phyloP scores from a whole-genome alignment of 2,888 invertebrate species.

The Rutpela maculata region DNA sequence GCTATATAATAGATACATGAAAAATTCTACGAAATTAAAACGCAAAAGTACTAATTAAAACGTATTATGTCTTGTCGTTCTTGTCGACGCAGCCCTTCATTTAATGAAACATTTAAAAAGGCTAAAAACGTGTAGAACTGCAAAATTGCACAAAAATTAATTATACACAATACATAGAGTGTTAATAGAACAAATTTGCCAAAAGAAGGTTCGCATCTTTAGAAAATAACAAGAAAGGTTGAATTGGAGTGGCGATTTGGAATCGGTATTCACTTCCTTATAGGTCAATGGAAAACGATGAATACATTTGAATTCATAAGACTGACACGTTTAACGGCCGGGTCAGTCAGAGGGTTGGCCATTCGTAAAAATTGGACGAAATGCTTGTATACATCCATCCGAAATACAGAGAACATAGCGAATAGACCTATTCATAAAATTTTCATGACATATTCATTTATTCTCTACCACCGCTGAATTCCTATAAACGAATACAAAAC shows the following conservation, averaged over 20 bases:
- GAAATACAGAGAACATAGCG: constrained; percentile 18
- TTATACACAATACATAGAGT: neutral
- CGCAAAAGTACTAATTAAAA: too few species aligned
- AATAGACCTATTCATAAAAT: constrained; percentile 33
- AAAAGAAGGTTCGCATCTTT: neutral
- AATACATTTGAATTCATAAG: constrained; percentile 40
- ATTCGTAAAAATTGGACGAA: constrained; percentile 32
- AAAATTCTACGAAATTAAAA: too few species aligned
- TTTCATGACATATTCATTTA: constrained; percentile 37
- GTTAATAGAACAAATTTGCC: neutral
- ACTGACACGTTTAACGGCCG: constrained; percentile 24
- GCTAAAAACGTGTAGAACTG: too few species aligned
- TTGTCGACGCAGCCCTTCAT: too few species aligned
- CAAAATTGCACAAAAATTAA: too few species aligned
- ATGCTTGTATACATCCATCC: constrained; percentile 33
- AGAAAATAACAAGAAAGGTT: neutral
- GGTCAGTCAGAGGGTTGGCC: constrained; percentile 18
- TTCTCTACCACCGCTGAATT: constrained; percentile 24
- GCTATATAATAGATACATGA: too few species aligned
- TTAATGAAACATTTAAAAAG: too few species aligned
- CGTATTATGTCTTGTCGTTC: too few species aligned
- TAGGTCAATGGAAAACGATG: constrained; percentile 26
- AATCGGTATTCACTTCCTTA: constrained; percentile 14
- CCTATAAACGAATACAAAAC: constrained; percentile 17
- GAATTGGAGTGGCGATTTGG: constrained; percentile 11